Base-by-base conservation (phyloP, 2,797 vertebrate genomes). In the Argya squamiceps region DNA sequence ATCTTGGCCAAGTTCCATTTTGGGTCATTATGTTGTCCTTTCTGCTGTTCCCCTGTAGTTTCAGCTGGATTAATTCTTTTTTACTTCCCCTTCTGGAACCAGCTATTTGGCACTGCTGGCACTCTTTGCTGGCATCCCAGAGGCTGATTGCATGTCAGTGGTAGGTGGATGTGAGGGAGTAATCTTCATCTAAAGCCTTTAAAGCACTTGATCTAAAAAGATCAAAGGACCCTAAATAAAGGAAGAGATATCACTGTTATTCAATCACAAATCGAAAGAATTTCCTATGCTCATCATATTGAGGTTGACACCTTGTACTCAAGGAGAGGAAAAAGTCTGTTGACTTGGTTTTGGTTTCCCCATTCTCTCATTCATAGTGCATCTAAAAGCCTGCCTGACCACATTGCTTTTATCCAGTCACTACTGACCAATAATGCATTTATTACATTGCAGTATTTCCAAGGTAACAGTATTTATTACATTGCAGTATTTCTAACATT, bases 1-100 rank as follows among this genome's bases (percentile, higher is more conserved):
- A 34, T 76, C 59, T 88, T 96, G 95, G 92, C 89, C 63, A 73
- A 20, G 47, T 88, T 97, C 95, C 96, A 95, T 93, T 94, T 55
- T 84, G 83, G 89, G 95, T 95, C 91, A 92, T 97, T 96, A 96
- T 92, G 82, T 80, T 94, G 90, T 90, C 84, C 85, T 94, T 96
- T 96, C 84, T 96, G 78, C 89, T 79, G 65, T 92, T 84, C 75
- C 86, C 76, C 85, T 78, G 69, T 83, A 94, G 78, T 93, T 93
- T 95, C 93, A 90, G 91, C 60, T 93, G 91, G 83, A 84, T 93
- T 90, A 87, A 88, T 97, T 75, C 49, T 78, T 84, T 86, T 95
- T 93, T 83, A 44, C 82, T 94, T 93, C 52, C 50, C 49, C 53
- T 62, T 88, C 71, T 95, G 84, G 53, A 93, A 88, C 70, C 79